A percentile compares a stretch with the other conserved stretches of the same genome.
These are phyloP conservation scores for Micropterix aruncella DNA, from an alignment of 2,888 invertebrate species.

Conservation along the genomic window DNA sequence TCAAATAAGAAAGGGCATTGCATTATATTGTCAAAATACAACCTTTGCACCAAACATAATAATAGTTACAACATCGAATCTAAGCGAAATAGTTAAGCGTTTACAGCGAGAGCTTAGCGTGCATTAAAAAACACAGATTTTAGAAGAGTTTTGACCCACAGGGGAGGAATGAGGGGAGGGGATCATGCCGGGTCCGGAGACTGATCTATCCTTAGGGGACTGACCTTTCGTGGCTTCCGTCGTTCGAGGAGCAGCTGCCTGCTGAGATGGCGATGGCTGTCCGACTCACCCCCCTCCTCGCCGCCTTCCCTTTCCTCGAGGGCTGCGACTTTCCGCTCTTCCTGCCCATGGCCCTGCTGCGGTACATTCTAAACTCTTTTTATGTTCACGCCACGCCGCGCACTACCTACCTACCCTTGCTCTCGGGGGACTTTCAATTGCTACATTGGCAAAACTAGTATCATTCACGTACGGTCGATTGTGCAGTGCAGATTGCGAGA, in stretches of 20 bases:
- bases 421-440: too few species aligned
- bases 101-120: background rate
- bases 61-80: background rate
- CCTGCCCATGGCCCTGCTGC: constrained; percentile 7
- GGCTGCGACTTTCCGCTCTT: background rate
- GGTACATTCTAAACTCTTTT: constrained; percentile 13
- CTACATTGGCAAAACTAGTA: too few species aligned
- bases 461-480: too few species aligned
- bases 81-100: too few species aligned
- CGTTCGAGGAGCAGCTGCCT: constrained; percentile 22
- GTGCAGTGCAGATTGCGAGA: too few species aligned
- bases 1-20: background rate
- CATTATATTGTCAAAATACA: background rate
- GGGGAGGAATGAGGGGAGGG: constrained; percentile 17
- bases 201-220: too few species aligned
- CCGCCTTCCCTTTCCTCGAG: constrained; percentile 12
- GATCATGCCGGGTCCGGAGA: too few species aligned
- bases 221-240: constrained; percentile 72
- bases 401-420: too few species aligned
- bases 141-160: constrained; percentile 3
- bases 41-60: background rate
- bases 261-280: constrained; percentile 27
- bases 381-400: too few species aligned
- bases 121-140: constrained; percentile 5
- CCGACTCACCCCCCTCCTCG: constrained; percentile 37